phyloP scores from a whole-genome alignment of 2,888 invertebrate species.

The Endomychus coccineus region DNA sequence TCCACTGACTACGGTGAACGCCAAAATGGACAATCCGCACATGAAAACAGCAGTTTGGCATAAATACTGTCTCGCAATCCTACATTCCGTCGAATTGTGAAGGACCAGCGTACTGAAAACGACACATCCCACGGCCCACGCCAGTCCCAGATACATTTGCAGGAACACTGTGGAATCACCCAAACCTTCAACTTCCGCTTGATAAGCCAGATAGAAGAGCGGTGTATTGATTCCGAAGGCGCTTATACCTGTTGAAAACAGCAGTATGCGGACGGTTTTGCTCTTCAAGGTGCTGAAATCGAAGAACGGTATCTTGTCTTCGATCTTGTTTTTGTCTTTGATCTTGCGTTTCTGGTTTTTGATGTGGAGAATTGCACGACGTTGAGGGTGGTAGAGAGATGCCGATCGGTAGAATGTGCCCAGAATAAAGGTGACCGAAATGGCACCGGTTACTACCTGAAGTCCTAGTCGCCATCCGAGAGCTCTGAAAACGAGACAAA shows the following conservation, averaged over 20 bases:
- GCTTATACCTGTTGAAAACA: slow-evolving; percentile 70
- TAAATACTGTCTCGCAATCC: slow-evolving; percentile 78
- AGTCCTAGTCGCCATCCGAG: slow-evolving; percentile 77
- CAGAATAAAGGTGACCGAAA: slow-evolving; percentile 74
- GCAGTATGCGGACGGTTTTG: slow-evolving; percentile 73
- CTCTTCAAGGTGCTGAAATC: slow-evolving; percentile 80
- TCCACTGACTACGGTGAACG: slow-evolving; percentile 68
- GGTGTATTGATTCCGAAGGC: slow-evolving; percentile 83
- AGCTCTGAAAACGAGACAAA: slow-evolving; percentile 60
- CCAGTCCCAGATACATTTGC: slow-evolving; percentile 63
- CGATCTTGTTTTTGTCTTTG: slow-evolving; percentile 67
- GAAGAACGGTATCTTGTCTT: slow-evolving; percentile 77
- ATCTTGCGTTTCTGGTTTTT: slow-evolving; percentile 82
- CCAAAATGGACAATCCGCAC: slow-evolving; percentile 68
- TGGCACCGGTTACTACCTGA: slow-evolving; percentile 77
- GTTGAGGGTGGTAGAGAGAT: slow-evolving; percentile 79
- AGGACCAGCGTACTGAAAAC: slow-evolving; percentile 77
- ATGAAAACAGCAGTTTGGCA: slow-evolving; percentile 75
- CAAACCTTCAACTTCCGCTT: slow-evolving; percentile 68
- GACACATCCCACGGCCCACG: slow-evolving; percentile 75
- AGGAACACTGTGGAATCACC: slow-evolving; percentile 41
- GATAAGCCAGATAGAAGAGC: slow-evolving; percentile 73
- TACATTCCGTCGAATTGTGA: slow-evolving; percentile 74
- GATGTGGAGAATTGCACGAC: slow-evolving; percentile 78
- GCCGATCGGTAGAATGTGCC: slow-evolving; percentile 85